Evolutionary conservation across 2,797 vertebrate species (phyloP), one percentile per base, ranked within the genome.

Genomic region (Aphelocoma californica): DNA sequence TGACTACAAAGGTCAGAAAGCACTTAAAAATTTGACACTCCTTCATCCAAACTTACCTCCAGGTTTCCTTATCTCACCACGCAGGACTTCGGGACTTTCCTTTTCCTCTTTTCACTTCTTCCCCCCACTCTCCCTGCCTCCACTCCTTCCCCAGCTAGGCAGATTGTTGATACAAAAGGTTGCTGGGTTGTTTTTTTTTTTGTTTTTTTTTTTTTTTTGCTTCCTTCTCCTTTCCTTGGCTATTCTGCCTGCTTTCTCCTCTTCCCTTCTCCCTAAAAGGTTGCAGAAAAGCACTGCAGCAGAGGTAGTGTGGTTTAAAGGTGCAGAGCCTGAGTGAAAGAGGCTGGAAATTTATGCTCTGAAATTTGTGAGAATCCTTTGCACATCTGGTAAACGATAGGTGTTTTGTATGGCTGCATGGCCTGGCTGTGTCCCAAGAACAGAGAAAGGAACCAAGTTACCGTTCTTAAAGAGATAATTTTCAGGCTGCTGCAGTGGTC

Each of bases 321-420:
- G 23, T 34, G 47, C 26, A 77, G 53, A 82, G 5, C 19, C 14
- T 0, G 2, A n/a, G 31, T 50, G 50, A 87, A 85, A 91, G 23
- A 73, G 7, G 18, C 4, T 71, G 57, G 38, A 92, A 73, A 62
- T 79, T 42, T n/a, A 14, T 56, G 17, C 10, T 73, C 10, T 61
- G 57, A 69, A 81, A 62, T 85, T 54, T 54, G 12, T 44, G n/a
- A 71, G 45, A 38, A 56, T 69, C 21, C 18, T 69, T 64, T 12
- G 14, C 6, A 23, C 3, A 10, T 61, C 23, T 0, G 2, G 71
- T 50, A 70, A 66, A 20, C 0, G 0, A 45, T 6, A 40, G 14
- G 7, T 51, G 25, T 54, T 93, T 47, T 0, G 0, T 61, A 15
- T 0, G 0, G n/a, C 47, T 3, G 0, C 51, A 40, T 0, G 1